Conservation (phyloP, 2,888 invertebrate species). For the Clunio marinus region DNA sequence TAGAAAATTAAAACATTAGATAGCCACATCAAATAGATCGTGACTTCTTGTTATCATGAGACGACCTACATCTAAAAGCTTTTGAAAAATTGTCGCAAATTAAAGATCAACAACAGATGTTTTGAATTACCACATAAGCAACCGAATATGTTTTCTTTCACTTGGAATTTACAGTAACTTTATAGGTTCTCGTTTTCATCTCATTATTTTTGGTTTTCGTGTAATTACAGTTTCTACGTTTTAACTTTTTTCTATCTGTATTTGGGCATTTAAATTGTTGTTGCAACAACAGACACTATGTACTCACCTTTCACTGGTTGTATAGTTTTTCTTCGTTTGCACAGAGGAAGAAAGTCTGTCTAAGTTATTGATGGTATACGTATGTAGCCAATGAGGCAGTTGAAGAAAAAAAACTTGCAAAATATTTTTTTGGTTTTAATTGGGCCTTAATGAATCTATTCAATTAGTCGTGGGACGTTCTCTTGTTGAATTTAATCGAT, state of each 20-base stretch:
- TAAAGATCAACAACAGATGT: no score
- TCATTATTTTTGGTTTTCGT: slow-evolving; percentile 12
- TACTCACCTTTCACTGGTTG: slow-evolving; percentile 16
- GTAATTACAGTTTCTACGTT: slow-evolving; percentile 6
- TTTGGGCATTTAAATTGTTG: background rate
- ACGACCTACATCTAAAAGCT: no score
- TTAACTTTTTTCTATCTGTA: no score
- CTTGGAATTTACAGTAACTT: no score
- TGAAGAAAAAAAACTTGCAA: background rate
- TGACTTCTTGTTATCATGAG: no score
- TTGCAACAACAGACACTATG: no score
- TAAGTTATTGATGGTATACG: slow-evolving; percentile 2
- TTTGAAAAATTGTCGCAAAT: no score
- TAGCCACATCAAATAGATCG: no score
- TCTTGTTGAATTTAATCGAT: background rate
- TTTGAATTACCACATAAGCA: no score
- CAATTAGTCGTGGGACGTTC: background rate
- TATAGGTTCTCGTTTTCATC: slow-evolving; percentile 7
- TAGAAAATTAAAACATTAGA: background rate
- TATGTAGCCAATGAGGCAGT: slow-evolving; percentile 20
- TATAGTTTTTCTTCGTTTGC: slow-evolving; percentile 4
- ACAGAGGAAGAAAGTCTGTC: background rate
- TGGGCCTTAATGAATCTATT: no score
- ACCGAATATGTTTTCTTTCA: no score
- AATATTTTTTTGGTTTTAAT: background rate